Evolutionary conservation across 2,113 vertebrate species (phyloP).

Genomic region (Jacana jacana): DNA sequence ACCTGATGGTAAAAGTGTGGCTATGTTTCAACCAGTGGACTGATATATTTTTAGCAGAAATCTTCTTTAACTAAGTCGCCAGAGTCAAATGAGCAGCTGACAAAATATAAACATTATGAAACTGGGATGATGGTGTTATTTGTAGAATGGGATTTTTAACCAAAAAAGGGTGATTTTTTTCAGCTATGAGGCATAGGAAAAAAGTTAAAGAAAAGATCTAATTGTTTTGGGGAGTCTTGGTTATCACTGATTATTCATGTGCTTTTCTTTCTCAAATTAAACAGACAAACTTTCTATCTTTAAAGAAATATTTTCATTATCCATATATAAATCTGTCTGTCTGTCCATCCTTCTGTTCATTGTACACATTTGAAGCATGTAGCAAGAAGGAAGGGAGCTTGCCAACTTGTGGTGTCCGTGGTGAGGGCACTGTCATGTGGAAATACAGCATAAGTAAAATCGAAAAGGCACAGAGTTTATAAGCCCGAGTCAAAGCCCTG

Average conservation of each 20-base stretch:
- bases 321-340: background rate
- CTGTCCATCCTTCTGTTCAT: background rate
- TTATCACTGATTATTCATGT: background rate
- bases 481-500: background rate
- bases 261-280: background rate
- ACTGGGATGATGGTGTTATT: background rate
- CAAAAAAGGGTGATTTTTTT: background rate
- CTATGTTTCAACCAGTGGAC: background rate
- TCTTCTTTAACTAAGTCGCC: background rate
- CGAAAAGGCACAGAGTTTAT: background rate
- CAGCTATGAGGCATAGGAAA: background rate
- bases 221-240: background rate
- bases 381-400: background rate
- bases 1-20: background rate
- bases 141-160: background rate
- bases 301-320: background rate
- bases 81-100: constrained; percentile 31
- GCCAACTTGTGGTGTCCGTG: background rate
- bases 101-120: constrained; percentile 20
- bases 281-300: background rate
- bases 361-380: background rate
- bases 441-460: background rate
- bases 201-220: background rate
- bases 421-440: background rate
- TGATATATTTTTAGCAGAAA: constrained; percentile 32